Base-by-base conservation (phyloP, 2,888 invertebrate species). In the Zygaena filipendulae region DNA sequence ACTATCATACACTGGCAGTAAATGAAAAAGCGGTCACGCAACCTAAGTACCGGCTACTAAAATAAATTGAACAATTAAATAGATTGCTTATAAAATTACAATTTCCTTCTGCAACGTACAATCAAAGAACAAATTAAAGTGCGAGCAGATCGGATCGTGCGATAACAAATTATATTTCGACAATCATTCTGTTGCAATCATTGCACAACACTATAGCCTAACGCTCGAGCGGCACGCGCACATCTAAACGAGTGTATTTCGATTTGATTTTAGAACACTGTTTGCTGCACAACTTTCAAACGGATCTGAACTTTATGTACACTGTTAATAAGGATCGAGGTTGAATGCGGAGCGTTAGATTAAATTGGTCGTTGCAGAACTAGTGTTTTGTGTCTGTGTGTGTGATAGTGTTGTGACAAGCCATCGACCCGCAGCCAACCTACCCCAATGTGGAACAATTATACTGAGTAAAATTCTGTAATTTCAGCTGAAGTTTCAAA, bases 371-470 rank as follows among this genome's bases (percentile, higher is more conserved):
- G 21, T 30, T 36, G 39, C 48, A 31, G 46, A 51, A 47, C 49
- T 43, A 49, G 46, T 44, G 40, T 42, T 39, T 22, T 16, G 38
- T 49, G 47, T 50, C 47, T 41, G 54, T 44, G 50, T 49, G 51
- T 40, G 49, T 49, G 42, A 4, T 16, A 16, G 16, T 16, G 16
- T 7, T 16, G 16, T 16, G 16, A 6, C 5, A 42, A 67, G 75
- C 71, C 74, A 60, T 58, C 61, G 74, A 74, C 70, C 72, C 59
- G 61, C 59, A 58, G 60, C 63, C 54, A 68, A 68, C 75, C 75
- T 75, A 74, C 67, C 74, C 68, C 74, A 74, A 74, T 55, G 48
- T 52, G 61, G 68, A 70, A 69, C n/a, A 69, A 62, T 68, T 6
- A 16, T 16, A 16, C 16, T 16, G 7, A 16, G 5, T n/a, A n/a